Percentiles rank a stretch among this genome's conserved stretches.
phyloP scores from a whole-genome alignment of 2,113 vertebrate genomes.

The Uria aalge region DNA sequence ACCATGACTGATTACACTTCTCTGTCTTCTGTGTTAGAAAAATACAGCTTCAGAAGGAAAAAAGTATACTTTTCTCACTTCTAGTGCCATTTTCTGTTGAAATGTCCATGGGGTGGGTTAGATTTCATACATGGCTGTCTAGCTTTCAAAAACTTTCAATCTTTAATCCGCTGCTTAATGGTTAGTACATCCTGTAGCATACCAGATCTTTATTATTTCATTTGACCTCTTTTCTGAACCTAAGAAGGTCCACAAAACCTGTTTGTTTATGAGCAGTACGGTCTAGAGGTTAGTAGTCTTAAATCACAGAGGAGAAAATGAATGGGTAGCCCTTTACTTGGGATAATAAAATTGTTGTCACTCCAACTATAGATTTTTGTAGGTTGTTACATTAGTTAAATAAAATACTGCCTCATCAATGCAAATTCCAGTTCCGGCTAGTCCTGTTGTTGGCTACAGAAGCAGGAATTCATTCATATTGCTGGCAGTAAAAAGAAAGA shows the following conservation, averaged over 20 bases:
- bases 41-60: conserved; percentile 42
- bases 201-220: conserved; percentile 62
- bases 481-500: conserved; percentile 51
- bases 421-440: conserved; percentile 54
- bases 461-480: conserved; percentile 48
- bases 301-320: conserved; percentile 48
- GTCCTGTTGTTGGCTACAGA: conserved; percentile 36
- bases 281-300: conserved; percentile 38
- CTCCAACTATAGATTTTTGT: conserved; percentile 46
- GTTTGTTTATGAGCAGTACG: conserved; percentile 47
- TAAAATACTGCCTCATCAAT: conserved; percentile 57
- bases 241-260: conserved; percentile 46
- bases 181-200: conserved; percentile 57
- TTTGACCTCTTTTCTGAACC: conserved; percentile 62
- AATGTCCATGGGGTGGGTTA: conserved; percentile 25
- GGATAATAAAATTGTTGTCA: conserved; percentile 46
- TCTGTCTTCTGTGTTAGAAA: conserved; percentile 61
- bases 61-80: conserved; percentile 63
- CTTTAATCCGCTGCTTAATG: conserved; percentile 64
- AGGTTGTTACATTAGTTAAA: conserved; percentile 41
- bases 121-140: conserved; percentile 51
- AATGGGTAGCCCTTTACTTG: conserved; percentile 15
- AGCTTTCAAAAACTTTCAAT: conserved; percentile 64
- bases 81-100: conserved; percentile 43
- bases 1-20: conserved; percentile 56